These are phyloP conservation scores for Galago senegalensis DNA, from an alignment of 2,797 vertebrate species.

Conservation along the genomic window DNA sequence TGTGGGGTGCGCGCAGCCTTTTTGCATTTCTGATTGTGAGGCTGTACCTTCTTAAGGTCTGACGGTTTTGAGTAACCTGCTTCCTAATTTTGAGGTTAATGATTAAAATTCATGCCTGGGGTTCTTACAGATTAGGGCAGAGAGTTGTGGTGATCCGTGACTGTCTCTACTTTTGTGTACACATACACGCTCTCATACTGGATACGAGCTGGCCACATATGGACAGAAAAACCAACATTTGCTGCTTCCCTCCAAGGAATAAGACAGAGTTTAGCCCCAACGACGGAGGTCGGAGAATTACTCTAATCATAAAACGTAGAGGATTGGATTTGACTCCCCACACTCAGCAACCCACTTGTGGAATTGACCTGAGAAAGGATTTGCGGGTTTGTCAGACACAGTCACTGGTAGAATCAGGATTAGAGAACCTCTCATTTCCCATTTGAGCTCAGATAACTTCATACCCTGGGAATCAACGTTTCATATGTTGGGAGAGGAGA, in stretches of 20 bases:
- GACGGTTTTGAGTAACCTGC: neutral
- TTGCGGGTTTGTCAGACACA: constrained; percentile 8
- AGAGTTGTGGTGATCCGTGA: neutral
- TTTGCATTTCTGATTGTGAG: neutral
- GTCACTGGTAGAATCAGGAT: constrained; percentile 51
- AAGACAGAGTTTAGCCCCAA: constrained; percentile 74
- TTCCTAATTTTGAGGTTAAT: constrained; percentile 23
- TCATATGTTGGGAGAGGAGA: neutral
- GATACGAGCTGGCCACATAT: neutral
- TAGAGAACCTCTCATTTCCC: constrained; percentile 56
- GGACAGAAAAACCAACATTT: constrained; percentile 27
- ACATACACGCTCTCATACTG: neutral
- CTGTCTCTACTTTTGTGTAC: neutral
- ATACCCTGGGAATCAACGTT: constrained; percentile 19
- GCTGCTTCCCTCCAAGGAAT: constrained; percentile 25
- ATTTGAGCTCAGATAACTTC: constrained; percentile 63
- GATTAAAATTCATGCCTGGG: neutral
- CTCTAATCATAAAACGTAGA: constrained; percentile 57
- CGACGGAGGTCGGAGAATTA: constrained; percentile 75
- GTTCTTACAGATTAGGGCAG: constrained; percentile 36
- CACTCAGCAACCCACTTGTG: constrained; percentile 42
- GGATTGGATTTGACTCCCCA: constrained; percentile 57
- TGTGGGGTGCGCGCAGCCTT: neutral
- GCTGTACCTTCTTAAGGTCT: neutral
- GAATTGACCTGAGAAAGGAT: constrained; percentile 67